These are phyloP conservation scores for Empis livida DNA, from an alignment of 2,888 invertebrate genomes.

Conservation along the genomic window DNA sequence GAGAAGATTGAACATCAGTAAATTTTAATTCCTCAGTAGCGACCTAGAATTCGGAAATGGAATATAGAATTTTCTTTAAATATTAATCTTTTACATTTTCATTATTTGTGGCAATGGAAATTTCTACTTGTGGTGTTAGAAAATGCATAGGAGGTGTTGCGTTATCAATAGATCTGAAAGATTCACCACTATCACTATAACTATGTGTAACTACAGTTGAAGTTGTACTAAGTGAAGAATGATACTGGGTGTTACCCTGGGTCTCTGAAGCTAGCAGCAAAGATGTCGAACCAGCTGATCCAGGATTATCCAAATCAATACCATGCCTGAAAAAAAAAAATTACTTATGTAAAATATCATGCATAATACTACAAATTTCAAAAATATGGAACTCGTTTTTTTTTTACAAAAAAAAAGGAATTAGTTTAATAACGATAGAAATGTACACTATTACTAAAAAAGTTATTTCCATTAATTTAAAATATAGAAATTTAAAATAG, in stretches of 20 bases:
- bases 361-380: too few relatives aligned
- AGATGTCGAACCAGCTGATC: constrained; percentile 66
- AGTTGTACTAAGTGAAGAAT: constrained; percentile 42
- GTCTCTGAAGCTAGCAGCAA: constrained; percentile 52
- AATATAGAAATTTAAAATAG: too few relatives aligned
- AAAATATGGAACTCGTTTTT: too few relatives aligned
- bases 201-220: constrained; percentile 43
- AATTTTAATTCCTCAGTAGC: constrained; percentile 19
- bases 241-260: constrained; percentile 43
- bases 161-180: constrained; percentile 71
- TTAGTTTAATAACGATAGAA: too few relatives aligned
- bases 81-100: constrained; percentile 36
- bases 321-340: constrained; percentile 49
- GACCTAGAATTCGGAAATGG: background rate
- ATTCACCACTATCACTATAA: constrained; percentile 74
- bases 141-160: constrained; percentile 86
- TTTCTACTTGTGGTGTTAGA: constrained; percentile 80
- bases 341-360: too few relatives aligned
- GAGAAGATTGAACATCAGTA: constrained; percentile 36
- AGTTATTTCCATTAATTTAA: too few relatives aligned
- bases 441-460: too few relatives aligned
- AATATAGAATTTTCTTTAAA: background rate
- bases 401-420: too few relatives aligned
- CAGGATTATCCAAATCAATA: constrained; percentile 80
- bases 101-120: constrained; percentile 75